These are phyloP conservation scores for Cryptus viduatorius DNA, from an alignment of 2,888 invertebrate species.

Conservation along the genomic window DNA sequence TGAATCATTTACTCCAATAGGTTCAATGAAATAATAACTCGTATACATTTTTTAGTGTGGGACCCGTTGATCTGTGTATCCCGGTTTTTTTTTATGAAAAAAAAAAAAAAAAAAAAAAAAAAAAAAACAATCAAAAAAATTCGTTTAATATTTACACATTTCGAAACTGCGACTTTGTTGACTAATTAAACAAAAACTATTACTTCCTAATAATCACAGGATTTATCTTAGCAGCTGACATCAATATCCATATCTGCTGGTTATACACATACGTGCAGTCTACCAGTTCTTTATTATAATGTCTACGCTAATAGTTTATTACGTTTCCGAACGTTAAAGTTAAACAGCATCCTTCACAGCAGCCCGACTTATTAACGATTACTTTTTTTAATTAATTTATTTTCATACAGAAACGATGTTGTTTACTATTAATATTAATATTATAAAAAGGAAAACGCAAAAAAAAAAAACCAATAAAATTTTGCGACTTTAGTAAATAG, in stretches of 20 bases:
- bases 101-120: neutral
- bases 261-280: slow-evolving; percentile 80
- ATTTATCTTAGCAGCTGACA: slow-evolving; percentile 84
- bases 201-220: slow-evolving; percentile 84
- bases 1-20: slow-evolving; percentile 81
- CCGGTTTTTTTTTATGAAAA: slow-evolving; percentile 39
- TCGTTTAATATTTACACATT: slow-evolving; percentile 78
- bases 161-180: slow-evolving; percentile 72
- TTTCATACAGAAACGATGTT: slow-evolving; percentile 67
- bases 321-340: slow-evolving; percentile 63
- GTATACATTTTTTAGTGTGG: slow-evolving; percentile 78
- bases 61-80: slow-evolving; percentile 58
- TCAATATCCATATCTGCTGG: slow-evolving; percentile 82
- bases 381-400: slow-evolving; percentile 44
- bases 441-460: slow-evolving; percentile 39
- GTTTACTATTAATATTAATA: slow-evolving; percentile 12
- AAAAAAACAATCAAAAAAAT: slow-evolving; percentile 58
- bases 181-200: slow-evolving; percentile 82
- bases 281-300: slow-evolving; percentile 81
- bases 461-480: neutral
- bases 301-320: slow-evolving; percentile 73
- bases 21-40: slow-evolving; percentile 76
- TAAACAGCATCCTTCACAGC: slow-evolving; percentile 76
- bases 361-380: slow-evolving; percentile 70
- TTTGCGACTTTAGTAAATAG: slow-evolving; percentile 36